Conservation (phyloP, 2,797 vertebrate genomes). For the Acanthurus lineatus region DNA sequence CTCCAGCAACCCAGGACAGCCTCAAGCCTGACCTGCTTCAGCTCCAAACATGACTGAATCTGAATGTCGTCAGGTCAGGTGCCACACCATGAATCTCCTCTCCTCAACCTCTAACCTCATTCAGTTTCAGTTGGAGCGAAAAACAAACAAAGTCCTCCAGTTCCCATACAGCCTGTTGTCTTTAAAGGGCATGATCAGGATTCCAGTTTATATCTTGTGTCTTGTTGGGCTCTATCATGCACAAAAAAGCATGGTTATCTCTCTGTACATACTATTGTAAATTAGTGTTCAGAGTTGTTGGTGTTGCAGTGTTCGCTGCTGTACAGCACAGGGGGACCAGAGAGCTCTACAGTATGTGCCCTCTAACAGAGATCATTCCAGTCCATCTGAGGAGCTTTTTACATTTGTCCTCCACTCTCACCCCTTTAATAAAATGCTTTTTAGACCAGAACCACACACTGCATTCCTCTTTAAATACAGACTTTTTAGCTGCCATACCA, state of each 20-base stretch:
- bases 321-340: slow-evolving; percentile 27
- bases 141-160: slow-evolving; percentile 1
- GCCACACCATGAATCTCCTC: slow-evolving; percentile 35
- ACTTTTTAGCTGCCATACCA: slow-evolving; percentile 2
- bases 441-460: background rate
- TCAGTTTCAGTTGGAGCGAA: slow-evolving; percentile 24
- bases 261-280: slow-evolving; percentile 50
- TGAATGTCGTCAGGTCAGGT: slow-evolving; percentile 8
- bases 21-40: slow-evolving; percentile 58
- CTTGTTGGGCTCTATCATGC: background rate
- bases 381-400: slow-evolving; percentile 22
- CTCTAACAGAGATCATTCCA: slow-evolving; percentile 52
- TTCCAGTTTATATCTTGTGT: background rate
- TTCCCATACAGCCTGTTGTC: background rate
- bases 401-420: slow-evolving; percentile 1
- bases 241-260: slow-evolving; percentile 15
- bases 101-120: slow-evolving; percentile 8
- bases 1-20: slow-evolving; percentile 66
- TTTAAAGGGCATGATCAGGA: slow-evolving; percentile 15
- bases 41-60: slow-evolving; percentile 21
- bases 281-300: slow-evolving; percentile 39
- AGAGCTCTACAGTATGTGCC: background rate
- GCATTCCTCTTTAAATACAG: slow-evolving; percentile 20
- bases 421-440: slow-evolving; percentile 6
- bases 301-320: slow-evolving; percentile 43